phyloP scores from a whole-genome alignment of 2,888 invertebrate genomes.

The Pemphredon lugubris region DNA sequence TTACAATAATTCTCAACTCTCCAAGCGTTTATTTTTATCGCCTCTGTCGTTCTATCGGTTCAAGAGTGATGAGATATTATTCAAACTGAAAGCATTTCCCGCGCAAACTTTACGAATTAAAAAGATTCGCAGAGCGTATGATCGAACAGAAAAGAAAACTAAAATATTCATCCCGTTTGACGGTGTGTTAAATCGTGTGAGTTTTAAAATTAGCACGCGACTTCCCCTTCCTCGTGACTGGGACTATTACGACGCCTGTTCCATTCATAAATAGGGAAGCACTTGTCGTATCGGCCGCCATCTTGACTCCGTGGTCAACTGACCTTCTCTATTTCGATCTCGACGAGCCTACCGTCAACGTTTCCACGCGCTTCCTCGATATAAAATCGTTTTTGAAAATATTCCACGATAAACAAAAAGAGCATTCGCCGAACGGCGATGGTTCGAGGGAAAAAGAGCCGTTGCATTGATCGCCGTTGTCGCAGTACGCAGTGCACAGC shows the following conservation, averaged over 20 bases:
- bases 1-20: slow-evolving; percentile 67
- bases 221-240: slow-evolving; percentile 38
- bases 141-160: slow-evolving; percentile 27
- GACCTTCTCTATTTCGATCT: slow-evolving; percentile 25
- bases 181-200: slow-evolving; percentile 45
- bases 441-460: background rate
- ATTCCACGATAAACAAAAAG: background rate
- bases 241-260: slow-evolving; percentile 57
- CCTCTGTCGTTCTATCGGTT: background rate
- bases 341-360: no score
- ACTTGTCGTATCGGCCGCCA: slow-evolving; percentile 65
- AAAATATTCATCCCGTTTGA: slow-evolving; percentile 34
- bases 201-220: slow-evolving; percentile 67
- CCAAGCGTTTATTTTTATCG: background rate
- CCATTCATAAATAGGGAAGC: slow-evolving; percentile 76
- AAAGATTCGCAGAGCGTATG: background rate
- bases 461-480: slow-evolving; percentile 41
- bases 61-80: no score
- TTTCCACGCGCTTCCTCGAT: no score
- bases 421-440: background rate
- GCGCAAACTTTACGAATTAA: background rate
- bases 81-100: no score
- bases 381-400: background rate
- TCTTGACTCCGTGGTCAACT: slow-evolving; percentile 67
- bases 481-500: slow-evolving; percentile 74